phyloP scores from a whole-genome alignment of 2,888 invertebrate species.

The Parochlus steinenii region DNA sequence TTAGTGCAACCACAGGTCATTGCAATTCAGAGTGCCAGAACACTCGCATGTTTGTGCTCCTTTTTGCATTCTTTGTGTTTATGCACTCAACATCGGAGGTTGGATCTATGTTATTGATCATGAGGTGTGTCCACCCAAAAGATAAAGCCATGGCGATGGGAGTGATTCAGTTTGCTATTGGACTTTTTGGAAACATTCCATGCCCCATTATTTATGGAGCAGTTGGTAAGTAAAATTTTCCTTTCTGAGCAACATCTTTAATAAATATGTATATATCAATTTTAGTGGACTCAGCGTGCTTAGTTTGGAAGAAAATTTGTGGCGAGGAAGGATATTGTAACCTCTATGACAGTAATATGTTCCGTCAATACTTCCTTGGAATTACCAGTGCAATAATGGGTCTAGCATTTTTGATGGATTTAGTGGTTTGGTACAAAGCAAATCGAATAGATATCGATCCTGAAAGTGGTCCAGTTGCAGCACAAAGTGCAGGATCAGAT shows the following conservation, averaged over 20 bases:
- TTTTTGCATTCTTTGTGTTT: slow-evolving; percentile 79
- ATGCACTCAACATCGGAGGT: slow-evolving; percentile 87
- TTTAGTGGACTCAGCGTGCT: slow-evolving; percentile 84
- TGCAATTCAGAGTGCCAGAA: slow-evolving; percentile 65
- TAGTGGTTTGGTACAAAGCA: slow-evolving; percentile 79
- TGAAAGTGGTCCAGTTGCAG: no score
- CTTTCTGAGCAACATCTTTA: no score
- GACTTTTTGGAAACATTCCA: slow-evolving; percentile 84
- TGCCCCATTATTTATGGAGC: slow-evolving; percentile 90
- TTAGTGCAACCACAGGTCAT: slow-evolving; percentile 41
- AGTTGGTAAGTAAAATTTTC: no score
- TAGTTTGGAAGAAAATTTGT: slow-evolving; percentile 71
- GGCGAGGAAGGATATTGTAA: slow-evolving; percentile 71
- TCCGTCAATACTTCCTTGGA: slow-evolving; percentile 73
- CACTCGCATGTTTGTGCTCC: slow-evolving; percentile 61
- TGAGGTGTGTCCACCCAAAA: slow-evolving; percentile 77
- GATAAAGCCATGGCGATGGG: slow-evolving; percentile 93
- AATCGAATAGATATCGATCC: slow-evolving; percentile 59
- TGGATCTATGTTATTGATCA: slow-evolving; percentile 75
- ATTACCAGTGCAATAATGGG: slow-evolving; percentile 73
- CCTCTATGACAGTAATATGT: slow-evolving; percentile 69
- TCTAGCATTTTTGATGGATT: slow-evolving; percentile 74
- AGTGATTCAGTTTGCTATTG: slow-evolving; percentile 83
- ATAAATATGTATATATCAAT: no score
- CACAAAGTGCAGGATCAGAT: slow-evolving; percentile 8